Conservation (phyloP, 2,888 invertebrate species). For the Oscheius onirici region DNA sequence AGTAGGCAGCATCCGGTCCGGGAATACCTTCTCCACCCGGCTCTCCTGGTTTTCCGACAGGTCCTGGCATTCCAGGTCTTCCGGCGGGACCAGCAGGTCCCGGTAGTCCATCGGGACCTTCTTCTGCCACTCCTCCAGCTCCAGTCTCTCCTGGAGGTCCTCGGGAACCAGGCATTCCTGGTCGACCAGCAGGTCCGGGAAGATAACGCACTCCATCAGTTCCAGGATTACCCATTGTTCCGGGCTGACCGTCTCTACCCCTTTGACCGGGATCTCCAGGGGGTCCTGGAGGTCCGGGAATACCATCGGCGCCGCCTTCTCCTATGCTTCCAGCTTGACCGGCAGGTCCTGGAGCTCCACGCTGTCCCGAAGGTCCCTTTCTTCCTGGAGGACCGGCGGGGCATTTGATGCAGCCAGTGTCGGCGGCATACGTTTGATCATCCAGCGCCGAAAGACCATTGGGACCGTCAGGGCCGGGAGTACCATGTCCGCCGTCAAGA, state of each 20-base stretch:
- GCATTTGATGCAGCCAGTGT: constrained; percentile 47
- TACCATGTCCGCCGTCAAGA: constrained; percentile 41
- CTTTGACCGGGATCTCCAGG: constrained; percentile 28
- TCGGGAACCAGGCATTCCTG: constrained; percentile 50
- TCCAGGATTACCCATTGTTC: constrained; percentile 35
- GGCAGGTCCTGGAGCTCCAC: constrained; percentile 46
- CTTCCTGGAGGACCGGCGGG: constrained; percentile 51
- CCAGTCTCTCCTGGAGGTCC: constrained; percentile 52
- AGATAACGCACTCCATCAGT: constrained; percentile 23
- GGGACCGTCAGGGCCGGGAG: constrained; percentile 1
- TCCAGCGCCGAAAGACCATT: constrained; percentile 6
- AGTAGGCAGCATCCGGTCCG: constrained; percentile 51
- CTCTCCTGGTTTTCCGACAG: constrained; percentile 49
- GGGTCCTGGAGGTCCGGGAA: constrained; percentile 21
- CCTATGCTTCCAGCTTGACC: constrained; percentile 31
- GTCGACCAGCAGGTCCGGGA: constrained; percentile 7
- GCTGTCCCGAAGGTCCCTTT: constrained; percentile 46
- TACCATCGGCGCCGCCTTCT: constrained; percentile 18
- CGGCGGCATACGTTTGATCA: constrained; percentile 38
- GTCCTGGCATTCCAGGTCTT: constrained; percentile 53
- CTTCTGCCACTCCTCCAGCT: constrained; percentile 53
- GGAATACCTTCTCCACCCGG: constrained; percentile 46
- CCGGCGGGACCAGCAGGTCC: constrained; percentile 54
- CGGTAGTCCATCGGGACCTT: constrained; percentile 58
- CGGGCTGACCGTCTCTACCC: constrained; percentile 53